Evolutionary conservation across 2,113 vertebrate species (phyloP).

Genomic region (Pseudorasbora parva): DNA sequence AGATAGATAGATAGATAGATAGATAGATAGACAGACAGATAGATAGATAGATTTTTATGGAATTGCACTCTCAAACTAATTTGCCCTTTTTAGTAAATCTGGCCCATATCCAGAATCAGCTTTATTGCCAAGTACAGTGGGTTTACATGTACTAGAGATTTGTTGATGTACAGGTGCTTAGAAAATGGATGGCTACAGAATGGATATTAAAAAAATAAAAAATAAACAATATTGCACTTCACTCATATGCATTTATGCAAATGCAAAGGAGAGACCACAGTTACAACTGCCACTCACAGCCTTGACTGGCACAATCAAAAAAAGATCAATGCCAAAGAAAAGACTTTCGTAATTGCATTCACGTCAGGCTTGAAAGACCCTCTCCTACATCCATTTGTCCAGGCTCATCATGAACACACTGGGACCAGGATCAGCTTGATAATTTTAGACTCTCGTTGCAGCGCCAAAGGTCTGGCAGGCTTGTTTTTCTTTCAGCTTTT

Average conservation of each 20-base stretch:
- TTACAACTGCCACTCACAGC: not conserved
- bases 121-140: too few relatives aligned
- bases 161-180: too few relatives aligned
- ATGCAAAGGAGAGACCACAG: not conserved
- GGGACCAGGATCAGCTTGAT: slow-evolving; percentile 31
- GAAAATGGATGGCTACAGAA: too few relatives aligned
- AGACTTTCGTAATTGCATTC: slow-evolving; percentile 5
- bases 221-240: not conserved
- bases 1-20: too few relatives aligned
- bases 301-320: slow-evolving; percentile 1
- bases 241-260: not conserved
- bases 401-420: slow-evolving; percentile 18
- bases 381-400: not conserved
- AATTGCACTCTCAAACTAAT: too few relatives aligned
- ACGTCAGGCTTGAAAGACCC: not conserved
- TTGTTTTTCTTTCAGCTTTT: slow-evolving; percentile 16
- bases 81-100: too few relatives aligned
- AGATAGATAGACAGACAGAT: too few relatives aligned
- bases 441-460: slow-evolving; percentile 26
- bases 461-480: not conserved
- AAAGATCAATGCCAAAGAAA: slow-evolving; percentile 1
- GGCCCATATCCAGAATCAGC: too few relatives aligned
- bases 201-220: not conserved
- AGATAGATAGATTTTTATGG: too few relatives aligned
- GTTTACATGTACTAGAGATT: too few relatives aligned